A percentile compares a stretch with the other conserved stretches of the same genome.
Evolutionary conservation across 2,888 invertebrate species (phyloP).

Genomic region (Slavum lentiscoides): DNA sequence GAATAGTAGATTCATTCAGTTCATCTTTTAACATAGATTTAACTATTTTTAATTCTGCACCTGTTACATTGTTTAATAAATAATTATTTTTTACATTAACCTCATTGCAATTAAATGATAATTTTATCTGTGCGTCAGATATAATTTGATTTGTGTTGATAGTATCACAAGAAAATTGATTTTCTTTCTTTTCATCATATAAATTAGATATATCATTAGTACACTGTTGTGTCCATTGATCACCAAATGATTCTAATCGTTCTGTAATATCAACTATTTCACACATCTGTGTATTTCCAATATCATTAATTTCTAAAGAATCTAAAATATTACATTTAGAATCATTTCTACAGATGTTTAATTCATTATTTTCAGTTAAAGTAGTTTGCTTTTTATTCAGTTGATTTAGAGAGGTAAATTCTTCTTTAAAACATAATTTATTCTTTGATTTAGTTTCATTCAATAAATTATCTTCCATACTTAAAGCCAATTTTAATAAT

Average conservation of each 20-base stretch:
- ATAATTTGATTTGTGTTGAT: background rate
- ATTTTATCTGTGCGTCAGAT: background rate
- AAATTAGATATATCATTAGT: background rate
- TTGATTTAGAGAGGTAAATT: slow-evolving; percentile 39
- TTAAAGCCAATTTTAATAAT: slow-evolving; percentile 42
- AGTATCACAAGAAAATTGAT: background rate
- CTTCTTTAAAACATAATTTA: slow-evolving; percentile 9
- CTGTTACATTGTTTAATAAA: background rate
- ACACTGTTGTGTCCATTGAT: slow-evolving; percentile 45
- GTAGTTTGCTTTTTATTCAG: background rate
- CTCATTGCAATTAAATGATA: background rate
- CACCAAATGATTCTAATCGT: slow-evolving; percentile 47
- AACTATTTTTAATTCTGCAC: background rate
- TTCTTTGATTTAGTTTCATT: slow-evolving; percentile 31
- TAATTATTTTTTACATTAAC: background rate
- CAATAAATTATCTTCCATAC: slow-evolving; percentile 42
- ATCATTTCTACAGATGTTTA: slow-evolving; percentile 3
- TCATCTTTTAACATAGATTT: background rate
- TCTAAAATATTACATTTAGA: background rate
- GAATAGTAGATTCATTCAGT: too few species aligned
- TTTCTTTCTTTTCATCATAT: background rate
- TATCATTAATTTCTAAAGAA: slow-evolving; percentile 4
- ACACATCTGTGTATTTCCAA: slow-evolving; percentile 47
- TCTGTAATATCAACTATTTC: slow-evolving; percentile 47
- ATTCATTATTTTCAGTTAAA: background rate